A percentile compares a stretch with the other conserved stretches of the same genome.
Conservation (phyloP, 2,113 vertebrate genomes). For the Vulpes lagopus region DNA sequence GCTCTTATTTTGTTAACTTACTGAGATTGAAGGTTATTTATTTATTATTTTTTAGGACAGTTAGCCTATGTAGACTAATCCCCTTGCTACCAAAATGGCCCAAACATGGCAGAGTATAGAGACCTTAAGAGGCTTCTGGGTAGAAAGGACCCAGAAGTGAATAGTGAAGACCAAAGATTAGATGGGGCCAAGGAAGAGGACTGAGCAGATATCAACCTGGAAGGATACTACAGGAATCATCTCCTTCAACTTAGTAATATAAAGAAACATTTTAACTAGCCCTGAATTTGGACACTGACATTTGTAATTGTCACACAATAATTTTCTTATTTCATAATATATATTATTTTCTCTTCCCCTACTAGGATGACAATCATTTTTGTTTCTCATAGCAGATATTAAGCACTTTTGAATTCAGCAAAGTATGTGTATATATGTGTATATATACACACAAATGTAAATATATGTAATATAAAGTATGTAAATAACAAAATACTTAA, state of each 20-base stretch:
- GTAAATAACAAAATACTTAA: not conserved
- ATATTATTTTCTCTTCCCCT: conserved; percentile 35
- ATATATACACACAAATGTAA: too few species aligned
- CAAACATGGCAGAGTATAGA: not conserved
- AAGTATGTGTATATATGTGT: not conserved
- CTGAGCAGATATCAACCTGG: not conserved
- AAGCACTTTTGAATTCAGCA: conserved; percentile 39
- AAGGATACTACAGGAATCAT: not conserved
- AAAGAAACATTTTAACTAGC: not conserved
- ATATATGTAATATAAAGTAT: not conserved
- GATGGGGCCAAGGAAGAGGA: not conserved
- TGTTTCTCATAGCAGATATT: conserved; percentile 23
- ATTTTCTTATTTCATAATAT: conserved; percentile 54
- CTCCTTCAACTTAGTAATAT: conserved; percentile 23
- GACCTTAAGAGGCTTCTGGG: not conserved
- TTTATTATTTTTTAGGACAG: not conserved
- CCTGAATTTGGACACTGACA: conserved; percentile 1
- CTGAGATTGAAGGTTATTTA: not conserved
- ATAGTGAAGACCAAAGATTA: not conserved
- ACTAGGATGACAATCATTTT: not conserved
- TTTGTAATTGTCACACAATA: not conserved
- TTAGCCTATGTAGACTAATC: conserved; percentile 32
- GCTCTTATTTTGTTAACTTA: not conserved
- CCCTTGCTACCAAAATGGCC: not conserved
- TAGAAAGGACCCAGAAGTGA: not conserved